phyloP scores from a whole-genome alignment of 2,797 vertebrate species.

The Ataeniobius toweri region DNA sequence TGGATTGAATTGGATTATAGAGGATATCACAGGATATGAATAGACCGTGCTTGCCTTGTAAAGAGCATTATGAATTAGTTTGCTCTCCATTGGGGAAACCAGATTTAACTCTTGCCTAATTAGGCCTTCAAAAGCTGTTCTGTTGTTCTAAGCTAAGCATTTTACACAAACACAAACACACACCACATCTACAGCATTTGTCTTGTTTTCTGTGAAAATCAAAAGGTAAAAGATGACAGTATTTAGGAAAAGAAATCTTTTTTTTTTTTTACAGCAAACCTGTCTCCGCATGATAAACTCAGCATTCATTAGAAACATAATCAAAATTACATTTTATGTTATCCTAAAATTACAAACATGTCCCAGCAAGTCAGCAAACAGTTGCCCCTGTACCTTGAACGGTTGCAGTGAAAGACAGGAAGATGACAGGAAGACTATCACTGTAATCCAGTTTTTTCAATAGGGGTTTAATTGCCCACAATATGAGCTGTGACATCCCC shows the following conservation, averaged over 20 bases:
- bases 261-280: not conserved
- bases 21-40: not conserved
- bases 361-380: constrained; percentile 10
- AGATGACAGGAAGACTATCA: constrained; percentile 66
- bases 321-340: constrained; percentile 19
- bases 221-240: not conserved
- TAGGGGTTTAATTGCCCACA: constrained; percentile 74
- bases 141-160: not conserved
- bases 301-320: not conserved
- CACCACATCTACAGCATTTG: not conserved
- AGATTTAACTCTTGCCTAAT: constrained; percentile 20
- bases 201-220: not conserved
- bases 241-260: not conserved
- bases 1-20: not conserved
- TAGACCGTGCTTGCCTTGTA: not conserved
- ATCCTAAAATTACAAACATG: constrained; percentile 15
- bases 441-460: constrained; percentile 69
- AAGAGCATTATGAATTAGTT: constrained; percentile 18
- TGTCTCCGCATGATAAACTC: not conserved
- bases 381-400: constrained; percentile 41
- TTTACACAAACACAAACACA: not conserved
- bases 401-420: constrained; percentile 66
- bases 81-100: constrained; percentile 16
- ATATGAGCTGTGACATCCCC: constrained; percentile 68
- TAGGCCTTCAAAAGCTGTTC: constrained; percentile 15